These are phyloP conservation scores for Carposina sasakii DNA, from an alignment of 1,140 invertebrate genomes.

Conservation along the genomic window DNA sequence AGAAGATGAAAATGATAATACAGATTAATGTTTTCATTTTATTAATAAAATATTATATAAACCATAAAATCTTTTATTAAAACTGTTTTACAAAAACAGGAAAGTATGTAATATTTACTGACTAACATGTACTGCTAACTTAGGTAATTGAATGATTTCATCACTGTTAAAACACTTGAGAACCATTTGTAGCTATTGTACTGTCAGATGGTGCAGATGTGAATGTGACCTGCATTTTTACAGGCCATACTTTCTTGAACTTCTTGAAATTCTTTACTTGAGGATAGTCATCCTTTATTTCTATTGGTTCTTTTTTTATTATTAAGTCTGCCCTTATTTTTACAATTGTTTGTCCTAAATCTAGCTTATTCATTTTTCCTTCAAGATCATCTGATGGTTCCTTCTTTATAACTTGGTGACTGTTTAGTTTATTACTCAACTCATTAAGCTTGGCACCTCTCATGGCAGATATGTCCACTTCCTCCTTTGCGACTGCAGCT, in stretches of 20 bases:
- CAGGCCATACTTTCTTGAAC: constrained; percentile 62
- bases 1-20: constrained; percentile 24
- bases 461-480: constrained; percentile 37
- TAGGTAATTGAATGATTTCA: no score
- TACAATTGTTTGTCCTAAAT: constrained; percentile 47
- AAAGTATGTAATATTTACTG: no score
- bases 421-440: constrained; percentile 32
- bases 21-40: not conserved
- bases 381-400: constrained; percentile 44
- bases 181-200: no score
- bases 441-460: constrained; percentile 49
- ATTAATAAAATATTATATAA: constrained; percentile 1
- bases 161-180: no score
- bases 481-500: no score
- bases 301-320: constrained; percentile 44
- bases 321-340: constrained; percentile 43
- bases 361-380: constrained; percentile 41
- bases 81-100: no score
- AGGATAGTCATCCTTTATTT: constrained; percentile 21
- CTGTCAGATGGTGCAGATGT: no score
- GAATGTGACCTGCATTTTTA: constrained; percentile 42
- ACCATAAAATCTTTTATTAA: constrained; percentile 14
- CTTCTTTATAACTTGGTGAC: constrained; percentile 24
- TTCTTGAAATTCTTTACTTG: constrained; percentile 56
- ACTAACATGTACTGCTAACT: no score